phyloP scores from a whole-genome alignment of 1,140 invertebrate genomes.

The Calephelis nemesis region DNA sequence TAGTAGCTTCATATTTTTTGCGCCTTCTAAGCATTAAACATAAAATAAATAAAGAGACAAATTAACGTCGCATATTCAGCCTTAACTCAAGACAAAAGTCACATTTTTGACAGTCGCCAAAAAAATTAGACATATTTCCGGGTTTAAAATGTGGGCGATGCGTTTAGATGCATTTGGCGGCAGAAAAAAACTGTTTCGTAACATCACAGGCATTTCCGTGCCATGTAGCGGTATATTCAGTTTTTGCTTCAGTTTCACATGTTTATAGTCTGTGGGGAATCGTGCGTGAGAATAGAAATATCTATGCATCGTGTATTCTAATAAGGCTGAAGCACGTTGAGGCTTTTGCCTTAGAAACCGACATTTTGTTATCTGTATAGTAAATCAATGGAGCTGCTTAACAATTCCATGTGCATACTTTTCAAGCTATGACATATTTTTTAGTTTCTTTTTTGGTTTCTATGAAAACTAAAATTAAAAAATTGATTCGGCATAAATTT shows the following conservation, averaged over 20 bases:
- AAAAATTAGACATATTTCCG: conserved; percentile 56
- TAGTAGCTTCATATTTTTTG: background rate
- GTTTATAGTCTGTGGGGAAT: conserved; percentile 43
- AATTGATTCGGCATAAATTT: too few species aligned
- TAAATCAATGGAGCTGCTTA: conserved; percentile 37
- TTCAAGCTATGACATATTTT: conserved; percentile 35
- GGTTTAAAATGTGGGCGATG: conserved; percentile 66
- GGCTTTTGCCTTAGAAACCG: conserved; percentile 46
- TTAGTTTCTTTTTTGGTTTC: background rate
- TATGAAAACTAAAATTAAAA: too few species aligned
- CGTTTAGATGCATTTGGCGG: conserved; percentile 61
- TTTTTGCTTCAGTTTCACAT: conserved; percentile 55
- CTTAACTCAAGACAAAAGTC: background rate
- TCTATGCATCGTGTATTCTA: conserved; percentile 57
- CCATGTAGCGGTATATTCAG: conserved; percentile 50
- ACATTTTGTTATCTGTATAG: conserved; percentile 44
- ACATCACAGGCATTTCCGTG: conserved; percentile 51
- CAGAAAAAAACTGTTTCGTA: conserved; percentile 49
- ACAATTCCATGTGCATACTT: conserved; percentile 37
- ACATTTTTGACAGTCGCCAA: conserved; percentile 14
- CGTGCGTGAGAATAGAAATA: conserved; percentile 53
- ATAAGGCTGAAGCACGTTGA: conserved; percentile 41
- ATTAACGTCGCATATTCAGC: background rate
- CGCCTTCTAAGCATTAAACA: background rate
- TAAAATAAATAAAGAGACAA: background rate